Evolutionary conservation across 2,113 vertebrate genomes (phyloP).

Genomic region (Eidolon helvum): DNA sequence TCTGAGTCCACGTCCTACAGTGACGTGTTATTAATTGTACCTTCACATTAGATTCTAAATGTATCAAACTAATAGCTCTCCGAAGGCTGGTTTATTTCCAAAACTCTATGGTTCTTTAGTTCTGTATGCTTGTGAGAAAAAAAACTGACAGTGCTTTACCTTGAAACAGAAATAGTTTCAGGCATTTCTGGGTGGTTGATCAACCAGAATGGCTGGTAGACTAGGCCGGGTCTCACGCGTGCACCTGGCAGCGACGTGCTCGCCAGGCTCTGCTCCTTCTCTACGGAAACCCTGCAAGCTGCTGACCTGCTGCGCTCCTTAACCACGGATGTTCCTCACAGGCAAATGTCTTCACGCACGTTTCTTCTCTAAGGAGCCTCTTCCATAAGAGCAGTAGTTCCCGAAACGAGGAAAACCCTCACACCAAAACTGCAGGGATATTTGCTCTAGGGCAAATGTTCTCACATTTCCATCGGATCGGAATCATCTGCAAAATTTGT

Average conservation of each 20-base stretch:
- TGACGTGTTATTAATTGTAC: neutral
- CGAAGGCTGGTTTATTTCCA: neutral
- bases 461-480: neutral
- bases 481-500: neutral
- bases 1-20: neutral
- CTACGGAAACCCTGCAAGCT: neutral
- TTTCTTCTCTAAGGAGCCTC: slow-evolving; percentile 25
- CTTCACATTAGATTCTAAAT: neutral
- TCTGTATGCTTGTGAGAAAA: neutral
- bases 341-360: neutral
- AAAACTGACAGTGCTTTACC: neutral
- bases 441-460: neutral
- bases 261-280: accelerated
- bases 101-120: neutral
- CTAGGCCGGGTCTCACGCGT: neutral
- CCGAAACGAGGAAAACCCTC: neutral
- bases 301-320: neutral
- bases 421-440: neutral
- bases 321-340: neutral
- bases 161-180: slow-evolving; percentile 35
- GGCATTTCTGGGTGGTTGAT: neutral
- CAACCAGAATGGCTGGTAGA: neutral
- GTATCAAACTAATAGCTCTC: neutral
- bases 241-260: neutral
- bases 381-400: neutral